Evolutionary conservation across 2,888 invertebrate species (phyloP), one percentile per base, ranked within the genome.

Genomic region (Galeopsomyia nigrocyanea): DNA sequence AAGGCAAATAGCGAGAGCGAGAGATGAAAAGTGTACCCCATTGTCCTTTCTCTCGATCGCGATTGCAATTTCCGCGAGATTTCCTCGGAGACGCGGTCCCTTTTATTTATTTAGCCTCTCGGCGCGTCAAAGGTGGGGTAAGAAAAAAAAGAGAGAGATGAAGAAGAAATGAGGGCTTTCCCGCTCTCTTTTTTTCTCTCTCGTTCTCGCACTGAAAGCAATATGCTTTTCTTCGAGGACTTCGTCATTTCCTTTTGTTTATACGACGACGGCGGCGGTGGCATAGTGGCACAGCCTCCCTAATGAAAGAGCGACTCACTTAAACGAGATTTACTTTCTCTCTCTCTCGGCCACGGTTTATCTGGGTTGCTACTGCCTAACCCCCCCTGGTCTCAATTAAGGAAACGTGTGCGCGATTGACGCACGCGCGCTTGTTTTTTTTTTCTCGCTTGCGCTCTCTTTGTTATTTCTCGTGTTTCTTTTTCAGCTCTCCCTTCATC

Each of bases 31-130:
- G 39, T 39, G 39, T 7, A 10, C 39, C 39, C 39, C 39, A 39
- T 39, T 39, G 39, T 39, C 39, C 39, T 39, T 39, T 3, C 39
- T 39, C 39, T 67, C 70, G 57, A 67, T 68, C 66, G 63, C 55
- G 63, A 75, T 75, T 75, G 69, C 67, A 63, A 70, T 70, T 72
- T 67, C 63, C 73, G 51, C 19, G 39, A 75, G 75, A 75, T 73
- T 75, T 67, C 73, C 70, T 75, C 50, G 51, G 75, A 73, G 70
- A 75, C 66, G 53, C 14, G 14, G 26, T 21, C 26, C 21, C n/a
- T 21, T 31, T 64, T 55, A 63, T 64, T 68, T 68, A 68, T 68
- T 68, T 68, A 68, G 46, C 64, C 47, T 47, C 16, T 21, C 31
- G 47, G 47, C 39, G 22, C 31, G 50, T 16, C 22, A 21, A 57